A percentile compares a stretch with the other conserved stretches of the same genome.
Conservation (phyloP, 1,140 invertebrate species). For the Brachionus asplanchnoidis region DNA sequence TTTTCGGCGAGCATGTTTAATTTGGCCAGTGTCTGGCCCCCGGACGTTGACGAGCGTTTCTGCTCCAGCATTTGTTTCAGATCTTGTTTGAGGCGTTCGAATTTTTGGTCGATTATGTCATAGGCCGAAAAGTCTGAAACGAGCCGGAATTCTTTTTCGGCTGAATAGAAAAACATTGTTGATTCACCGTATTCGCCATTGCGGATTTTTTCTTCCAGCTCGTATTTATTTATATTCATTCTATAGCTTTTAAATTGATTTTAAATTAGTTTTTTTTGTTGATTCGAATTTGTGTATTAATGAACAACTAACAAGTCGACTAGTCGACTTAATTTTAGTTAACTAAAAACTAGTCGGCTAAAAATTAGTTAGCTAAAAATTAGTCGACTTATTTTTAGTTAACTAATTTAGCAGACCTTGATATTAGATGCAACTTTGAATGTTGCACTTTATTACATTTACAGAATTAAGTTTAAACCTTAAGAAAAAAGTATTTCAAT, state of each 20-base stretch:
- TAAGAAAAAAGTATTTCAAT: too few species aligned
- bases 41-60: neutral
- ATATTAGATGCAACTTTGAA: too few species aligned
- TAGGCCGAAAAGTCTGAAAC: neutral
- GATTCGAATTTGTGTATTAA: neutral
- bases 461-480: too few species aligned
- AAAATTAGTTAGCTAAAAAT: too few species aligned
- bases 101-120: neutral
- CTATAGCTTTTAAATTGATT: neutral
- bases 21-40: neutral
- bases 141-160: neutral
- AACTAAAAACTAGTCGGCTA: too few species aligned
- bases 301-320: too few species aligned
- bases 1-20: neutral
- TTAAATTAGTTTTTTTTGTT: neutral
- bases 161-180: neutral
- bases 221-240: conserved; percentile 2
- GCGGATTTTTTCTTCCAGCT: neutral
- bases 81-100: neutral
- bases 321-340: too few species aligned
- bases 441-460: too few species aligned
- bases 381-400: too few species aligned
- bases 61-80: neutral
- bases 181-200: neutral
- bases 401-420: too few species aligned